A percentile compares a stretch with the other conserved stretches of the same genome.
Conservation (phyloP, 2,888 invertebrate genomes). For the Rhogogaster chlorosoma region DNA sequence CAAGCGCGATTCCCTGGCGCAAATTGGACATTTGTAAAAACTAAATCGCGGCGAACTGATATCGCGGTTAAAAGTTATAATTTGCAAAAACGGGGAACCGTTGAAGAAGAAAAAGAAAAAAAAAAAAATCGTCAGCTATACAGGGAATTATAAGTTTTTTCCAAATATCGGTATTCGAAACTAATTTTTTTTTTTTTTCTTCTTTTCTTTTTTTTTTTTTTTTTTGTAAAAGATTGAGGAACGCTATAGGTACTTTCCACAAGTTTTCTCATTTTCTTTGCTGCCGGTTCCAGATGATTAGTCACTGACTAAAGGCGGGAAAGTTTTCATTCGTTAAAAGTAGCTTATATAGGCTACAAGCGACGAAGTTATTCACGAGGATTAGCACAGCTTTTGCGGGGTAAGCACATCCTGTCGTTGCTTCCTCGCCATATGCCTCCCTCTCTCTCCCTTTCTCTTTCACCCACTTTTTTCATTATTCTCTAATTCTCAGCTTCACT, state of each 20-base stretch:
- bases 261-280: constrained; percentile 29
- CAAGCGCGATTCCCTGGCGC: not conserved
- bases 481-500: not conserved
- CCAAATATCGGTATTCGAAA: not conserved
- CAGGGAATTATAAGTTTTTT: not conserved
- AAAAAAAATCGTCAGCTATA: not conserved
- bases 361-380: constrained; percentile 38
- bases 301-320: constrained; percentile 22
- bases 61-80: not conserved
- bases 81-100: not conserved
- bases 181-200: not conserved
- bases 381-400: constrained; percentile 22
- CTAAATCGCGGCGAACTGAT: not conserved
- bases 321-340: constrained; percentile 18
- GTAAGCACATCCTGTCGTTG: not conserved
- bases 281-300: constrained; percentile 27
- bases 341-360: constrained; percentile 11
- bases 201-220: not conserved
- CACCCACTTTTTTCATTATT: not conserved
- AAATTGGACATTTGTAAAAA: not conserved
- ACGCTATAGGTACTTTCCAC: not conserved
- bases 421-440: not conserved
- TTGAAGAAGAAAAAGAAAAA: not conserved
- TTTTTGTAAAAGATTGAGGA: not conserved
- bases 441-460: not conserved